Conservation (phyloP, 2,797 vertebrate species). For the Buphagus erythrorhynchus region DNA sequence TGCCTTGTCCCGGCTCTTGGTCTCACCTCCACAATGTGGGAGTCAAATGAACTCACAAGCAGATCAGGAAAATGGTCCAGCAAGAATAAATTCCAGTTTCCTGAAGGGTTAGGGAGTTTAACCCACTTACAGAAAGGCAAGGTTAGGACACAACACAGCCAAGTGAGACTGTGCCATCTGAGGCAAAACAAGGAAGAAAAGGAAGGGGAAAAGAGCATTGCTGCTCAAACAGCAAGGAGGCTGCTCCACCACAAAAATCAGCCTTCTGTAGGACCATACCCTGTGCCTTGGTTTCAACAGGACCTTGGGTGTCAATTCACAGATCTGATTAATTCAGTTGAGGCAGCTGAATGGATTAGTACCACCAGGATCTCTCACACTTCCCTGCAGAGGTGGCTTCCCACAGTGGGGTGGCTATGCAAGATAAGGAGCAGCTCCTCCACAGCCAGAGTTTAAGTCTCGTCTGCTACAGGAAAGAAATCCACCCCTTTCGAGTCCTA, state of each 20-base stretch:
- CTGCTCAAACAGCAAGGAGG: background rate
- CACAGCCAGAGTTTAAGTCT: background rate
- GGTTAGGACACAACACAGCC: accelerated
- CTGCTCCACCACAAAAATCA: background rate
- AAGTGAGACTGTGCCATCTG: background rate
- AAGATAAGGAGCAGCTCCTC: background rate
- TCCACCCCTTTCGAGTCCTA: background rate
- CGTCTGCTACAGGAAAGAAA: background rate
- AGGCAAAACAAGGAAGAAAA: background rate
- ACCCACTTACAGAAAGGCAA: background rate
- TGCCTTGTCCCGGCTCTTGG: background rate
- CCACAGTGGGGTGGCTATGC: background rate
- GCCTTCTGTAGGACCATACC: background rate
- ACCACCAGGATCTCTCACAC: background rate
- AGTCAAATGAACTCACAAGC: background rate
- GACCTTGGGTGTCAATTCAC: background rate
- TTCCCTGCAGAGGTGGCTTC: background rate
- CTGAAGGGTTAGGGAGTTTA: background rate
- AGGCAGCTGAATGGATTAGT: background rate
- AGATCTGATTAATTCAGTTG: background rate
- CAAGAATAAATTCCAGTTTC: background rate
- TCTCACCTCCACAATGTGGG: accelerated
- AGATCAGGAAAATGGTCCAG: background rate
- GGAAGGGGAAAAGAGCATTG: background rate
- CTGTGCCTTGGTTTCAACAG: background rate